A percentile compares a stretch with the other conserved stretches of the same genome.
Evolutionary conservation across 2,113 vertebrate species (phyloP).

Genomic region (Tiliqua scincoides): DNA sequence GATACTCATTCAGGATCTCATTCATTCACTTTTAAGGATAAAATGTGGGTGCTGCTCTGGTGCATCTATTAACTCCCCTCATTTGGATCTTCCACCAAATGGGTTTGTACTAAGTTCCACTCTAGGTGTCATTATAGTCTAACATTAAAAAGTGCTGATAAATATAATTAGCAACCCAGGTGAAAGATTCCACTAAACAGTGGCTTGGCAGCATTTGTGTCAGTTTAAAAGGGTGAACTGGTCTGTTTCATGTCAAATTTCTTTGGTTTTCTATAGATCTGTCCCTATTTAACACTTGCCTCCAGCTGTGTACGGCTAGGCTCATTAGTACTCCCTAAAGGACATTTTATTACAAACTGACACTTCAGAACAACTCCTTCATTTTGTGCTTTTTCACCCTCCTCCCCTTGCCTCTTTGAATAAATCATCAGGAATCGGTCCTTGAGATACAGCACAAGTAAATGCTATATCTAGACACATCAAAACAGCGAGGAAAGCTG

Average conservation of each 20-base stretch:
- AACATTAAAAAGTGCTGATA: not conserved
- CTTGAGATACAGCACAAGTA: not conserved
- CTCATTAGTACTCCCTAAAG: conserved; percentile 11
- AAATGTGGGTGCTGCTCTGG: not conserved
- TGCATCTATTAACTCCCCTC: not conserved
- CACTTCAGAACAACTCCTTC: conserved; percentile 6
- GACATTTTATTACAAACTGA: conserved; percentile 8
- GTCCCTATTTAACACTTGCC: not conserved
- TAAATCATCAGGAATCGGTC: not conserved
- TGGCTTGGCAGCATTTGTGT: not conserved
- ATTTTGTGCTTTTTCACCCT: not conserved
- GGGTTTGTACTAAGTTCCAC: not conserved
- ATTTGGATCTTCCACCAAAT: not conserved
- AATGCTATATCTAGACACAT: not conserved
- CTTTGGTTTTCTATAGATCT: conserved; percentile 2
- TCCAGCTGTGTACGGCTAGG: not conserved
- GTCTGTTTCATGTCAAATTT: conserved; percentile 19
- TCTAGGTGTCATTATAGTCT: not conserved
- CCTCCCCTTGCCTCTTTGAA: not conserved
- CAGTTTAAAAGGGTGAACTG: not conserved
- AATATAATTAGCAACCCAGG: conserved; percentile 4
- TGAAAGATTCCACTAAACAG: not conserved
- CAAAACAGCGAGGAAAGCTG: not conserved
- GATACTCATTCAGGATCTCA: no score
- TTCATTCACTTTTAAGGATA: not conserved